A percentile compares a stretch with the other conserved stretches of the same genome.
phyloP scores from a whole-genome alignment of 1,140 invertebrate genomes.

The Oedothorax gibbosus region DNA sequence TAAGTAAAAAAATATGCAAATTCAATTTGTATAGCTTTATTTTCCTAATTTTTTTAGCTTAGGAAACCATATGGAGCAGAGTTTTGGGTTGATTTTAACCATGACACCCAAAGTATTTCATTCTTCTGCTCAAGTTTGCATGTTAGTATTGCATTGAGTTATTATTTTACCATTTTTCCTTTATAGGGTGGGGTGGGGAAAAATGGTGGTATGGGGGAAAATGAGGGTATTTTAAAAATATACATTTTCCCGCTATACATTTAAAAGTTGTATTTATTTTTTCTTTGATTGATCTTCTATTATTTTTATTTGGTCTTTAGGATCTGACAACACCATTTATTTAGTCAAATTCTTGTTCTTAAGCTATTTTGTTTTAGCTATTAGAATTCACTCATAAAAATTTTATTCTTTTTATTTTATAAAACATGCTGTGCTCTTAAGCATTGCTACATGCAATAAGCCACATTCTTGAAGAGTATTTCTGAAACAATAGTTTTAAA shows the following conservation, averaged over 20 bases:
- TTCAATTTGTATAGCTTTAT: neutral
- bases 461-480: too few relatives aligned
- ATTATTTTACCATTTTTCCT: neutral
- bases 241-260: too few relatives aligned
- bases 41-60: constrained; percentile 6
- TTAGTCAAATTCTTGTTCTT: too few relatives aligned
- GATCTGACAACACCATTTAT: neutral
- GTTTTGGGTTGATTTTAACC: constrained; percentile 37
- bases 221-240: neutral
- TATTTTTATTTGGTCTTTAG: neutral
- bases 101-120: constrained; percentile 22
- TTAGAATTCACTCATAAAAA: too few relatives aligned
- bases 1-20: neutral
- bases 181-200: too few relatives aligned
- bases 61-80: constrained; percentile 2
- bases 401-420: too few relatives aligned
- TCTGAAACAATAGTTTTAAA: too few relatives aligned
- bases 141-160: constrained; percentile 4
- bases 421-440: too few relatives aligned
- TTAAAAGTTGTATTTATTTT: neutral
- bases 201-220: too few relatives aligned
- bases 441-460: too few relatives aligned
- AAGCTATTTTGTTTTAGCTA: too few relatives aligned
- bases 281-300: neutral
- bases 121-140: constrained; percentile 4